Evolutionary conservation across 2,113 vertebrate species (phyloP).

Genomic region (Cyprinodon brontotheroides): DNA sequence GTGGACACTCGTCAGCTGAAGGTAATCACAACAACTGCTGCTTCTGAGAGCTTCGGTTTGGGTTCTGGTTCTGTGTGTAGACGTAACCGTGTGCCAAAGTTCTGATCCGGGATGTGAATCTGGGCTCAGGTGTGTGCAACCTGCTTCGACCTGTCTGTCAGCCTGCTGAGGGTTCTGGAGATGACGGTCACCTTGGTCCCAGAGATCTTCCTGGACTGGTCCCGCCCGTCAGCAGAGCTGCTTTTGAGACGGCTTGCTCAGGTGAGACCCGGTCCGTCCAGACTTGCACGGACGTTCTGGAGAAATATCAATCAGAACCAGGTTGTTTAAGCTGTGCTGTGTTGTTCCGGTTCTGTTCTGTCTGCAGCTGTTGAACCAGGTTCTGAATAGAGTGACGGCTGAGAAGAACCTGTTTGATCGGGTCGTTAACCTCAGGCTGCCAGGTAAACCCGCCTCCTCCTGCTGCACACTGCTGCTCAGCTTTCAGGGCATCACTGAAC

Average conservation of each 20-base stretch:
- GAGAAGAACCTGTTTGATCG: constrained; percentile 77
- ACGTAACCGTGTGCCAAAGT: neutral
- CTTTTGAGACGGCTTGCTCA: constrained; percentile 93
- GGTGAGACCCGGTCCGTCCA: constrained; percentile 68
- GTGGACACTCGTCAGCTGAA: constrained; percentile 98
- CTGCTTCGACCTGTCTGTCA: constrained; percentile 98
- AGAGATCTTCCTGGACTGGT: constrained; percentile 94
- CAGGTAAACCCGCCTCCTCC: constrained; percentile 50
- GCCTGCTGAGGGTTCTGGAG: constrained; percentile 94
- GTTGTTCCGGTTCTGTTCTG: neutral
- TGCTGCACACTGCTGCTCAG: neutral
- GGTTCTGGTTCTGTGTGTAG: neutral
- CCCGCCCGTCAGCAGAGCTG: constrained; percentile 91
- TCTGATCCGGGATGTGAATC: neutral
- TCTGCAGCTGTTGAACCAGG: constrained; percentile 72
- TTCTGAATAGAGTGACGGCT: constrained; percentile 72
- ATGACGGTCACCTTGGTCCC: constrained; percentile 96
- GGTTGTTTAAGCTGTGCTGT: neutral
- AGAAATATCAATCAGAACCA: too few relatives aligned
- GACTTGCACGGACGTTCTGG: too few relatives aligned
- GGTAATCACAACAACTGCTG: constrained; percentile 67
- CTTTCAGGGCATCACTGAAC: neutral
- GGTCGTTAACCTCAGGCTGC: constrained; percentile 73
- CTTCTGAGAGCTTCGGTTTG: neutral
- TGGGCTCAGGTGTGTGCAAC: constrained; percentile 88